Percentiles rank a stretch among this genome's conserved stretches.
Conservation (phyloP, 2,888 invertebrate genomes). For the Stictocephala bisonia region DNA sequence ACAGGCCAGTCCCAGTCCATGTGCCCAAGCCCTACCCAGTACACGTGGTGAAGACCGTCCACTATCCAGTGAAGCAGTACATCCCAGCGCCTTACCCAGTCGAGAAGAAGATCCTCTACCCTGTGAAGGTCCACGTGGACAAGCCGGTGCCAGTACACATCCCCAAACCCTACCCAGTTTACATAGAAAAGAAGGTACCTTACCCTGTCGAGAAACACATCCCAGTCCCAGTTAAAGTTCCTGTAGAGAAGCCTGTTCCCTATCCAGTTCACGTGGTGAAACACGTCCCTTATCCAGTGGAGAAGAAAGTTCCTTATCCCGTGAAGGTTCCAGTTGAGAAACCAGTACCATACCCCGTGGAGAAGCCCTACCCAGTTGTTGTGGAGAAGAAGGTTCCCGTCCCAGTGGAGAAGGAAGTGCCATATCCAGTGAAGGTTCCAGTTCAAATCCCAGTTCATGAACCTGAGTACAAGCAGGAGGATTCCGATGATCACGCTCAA, state of each 20-base stretch:
- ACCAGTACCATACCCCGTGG: slow-evolving; percentile 49
- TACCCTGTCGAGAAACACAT: slow-evolving; percentile 41
- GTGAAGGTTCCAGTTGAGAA: slow-evolving; percentile 46
- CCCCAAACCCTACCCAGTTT: slow-evolving; percentile 52
- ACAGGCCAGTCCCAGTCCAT: slow-evolving; percentile 33
- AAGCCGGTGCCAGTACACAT: slow-evolving; percentile 22
- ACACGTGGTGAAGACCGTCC: slow-evolving; percentile 40
- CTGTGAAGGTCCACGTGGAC: slow-evolving; percentile 23
- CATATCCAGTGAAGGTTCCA: slow-evolving; percentile 31
- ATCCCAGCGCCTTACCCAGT: slow-evolving; percentile 33
- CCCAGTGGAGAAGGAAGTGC: slow-evolving; percentile 35
- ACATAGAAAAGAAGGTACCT: slow-evolving; percentile 35
- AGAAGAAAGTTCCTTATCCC: slow-evolving; percentile 32
- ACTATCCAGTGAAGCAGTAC: slow-evolving; percentile 36
- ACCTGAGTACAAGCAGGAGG: slow-evolving; percentile 16
- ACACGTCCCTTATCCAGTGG: slow-evolving; percentile 36
- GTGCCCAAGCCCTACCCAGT: slow-evolving; percentile 35
- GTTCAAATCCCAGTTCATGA: slow-evolving; percentile 31
- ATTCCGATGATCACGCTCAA: not conserved
- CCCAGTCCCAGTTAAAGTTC: slow-evolving; percentile 49
- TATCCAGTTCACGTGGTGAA: slow-evolving; percentile 49
- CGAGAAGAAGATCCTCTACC: slow-evolving; percentile 37
- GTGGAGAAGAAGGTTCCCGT: slow-evolving; percentile 36
- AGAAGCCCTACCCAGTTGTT: slow-evolving; percentile 32
- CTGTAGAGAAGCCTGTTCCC: slow-evolving; percentile 24